A percentile compares a stretch with the other conserved stretches of the same genome.
phyloP scores from a whole-genome alignment of 2,888 invertebrate genomes.

The Acleris holmiana region DNA sequence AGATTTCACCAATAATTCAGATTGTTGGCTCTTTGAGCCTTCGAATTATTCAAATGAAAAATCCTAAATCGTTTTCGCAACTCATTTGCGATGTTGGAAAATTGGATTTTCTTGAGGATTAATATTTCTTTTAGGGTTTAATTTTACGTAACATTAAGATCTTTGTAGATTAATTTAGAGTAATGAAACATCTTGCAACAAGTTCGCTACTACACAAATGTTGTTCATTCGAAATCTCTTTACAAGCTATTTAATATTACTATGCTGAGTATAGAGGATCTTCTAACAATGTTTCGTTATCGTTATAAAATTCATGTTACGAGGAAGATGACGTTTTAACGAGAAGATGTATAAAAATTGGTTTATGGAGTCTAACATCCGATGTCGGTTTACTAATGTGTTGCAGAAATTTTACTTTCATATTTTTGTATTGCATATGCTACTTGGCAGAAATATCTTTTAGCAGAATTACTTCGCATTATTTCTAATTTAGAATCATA shows the following conservation, averaged over 20 bases:
- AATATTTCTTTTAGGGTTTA: slow-evolving; percentile 7
- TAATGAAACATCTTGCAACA: not conserved
- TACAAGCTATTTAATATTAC: too few species aligned
- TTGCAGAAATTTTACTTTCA: too few species aligned
- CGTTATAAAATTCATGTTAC: not conserved
- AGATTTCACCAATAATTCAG: slow-evolving; percentile 25
- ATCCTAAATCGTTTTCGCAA: slow-evolving; percentile 28
- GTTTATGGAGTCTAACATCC: not conserved
- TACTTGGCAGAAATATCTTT: too few species aligned
- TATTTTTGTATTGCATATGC: too few species aligned
- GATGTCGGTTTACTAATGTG: too few species aligned
- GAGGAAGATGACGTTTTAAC: not conserved
- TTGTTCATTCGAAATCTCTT: too few species aligned
- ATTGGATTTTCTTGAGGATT: slow-evolving; percentile 16
- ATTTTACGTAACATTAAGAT: not conserved
- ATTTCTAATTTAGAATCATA: too few species aligned
- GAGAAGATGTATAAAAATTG: too few species aligned
- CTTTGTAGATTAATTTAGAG: too few species aligned
- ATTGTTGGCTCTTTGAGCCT: slow-evolving; percentile 21
- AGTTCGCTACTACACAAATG: not conserved
- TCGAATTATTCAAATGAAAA: slow-evolving; percentile 29
- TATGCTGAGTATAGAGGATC: not conserved
- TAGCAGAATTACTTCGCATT: too few species aligned
- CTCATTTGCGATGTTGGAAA: slow-evolving; percentile 9
- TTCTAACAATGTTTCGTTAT: not conserved